Conservation (phyloP, 1,140 invertebrate species). For the Chrysoperla carnea region DNA sequence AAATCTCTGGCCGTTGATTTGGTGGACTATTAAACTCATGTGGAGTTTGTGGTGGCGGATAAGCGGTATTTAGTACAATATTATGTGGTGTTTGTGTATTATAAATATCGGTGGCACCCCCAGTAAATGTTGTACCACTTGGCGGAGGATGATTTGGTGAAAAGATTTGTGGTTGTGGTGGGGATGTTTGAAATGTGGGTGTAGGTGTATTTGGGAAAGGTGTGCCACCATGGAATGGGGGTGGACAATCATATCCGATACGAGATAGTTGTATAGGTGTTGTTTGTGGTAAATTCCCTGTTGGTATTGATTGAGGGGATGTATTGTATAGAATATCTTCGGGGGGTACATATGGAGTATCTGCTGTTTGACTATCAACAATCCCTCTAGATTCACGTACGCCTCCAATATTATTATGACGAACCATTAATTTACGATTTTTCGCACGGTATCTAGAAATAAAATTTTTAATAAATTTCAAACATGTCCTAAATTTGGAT, state of each 20-base stretch:
- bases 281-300: conserved; percentile 12
- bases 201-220: conserved; percentile 6
- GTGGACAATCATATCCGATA: conserved; percentile 6
- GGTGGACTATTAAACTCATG: conserved; percentile 2
- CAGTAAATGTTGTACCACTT: no score
- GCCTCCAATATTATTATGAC: conserved; percentile 10
- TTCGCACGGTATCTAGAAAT: conserved; percentile 31
- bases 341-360: neutral
- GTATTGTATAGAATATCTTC: neutral
- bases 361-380: conserved; percentile 15
- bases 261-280: conserved; percentile 14
- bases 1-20: conserved; percentile 1
- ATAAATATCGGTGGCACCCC: conserved; percentile 16
- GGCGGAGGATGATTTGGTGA: conserved; percentile 6
- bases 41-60: neutral
- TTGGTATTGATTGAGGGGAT: conserved; percentile 12
- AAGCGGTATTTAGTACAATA: conserved; percentile 15
- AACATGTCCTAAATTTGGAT: no score
- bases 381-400: conserved; percentile 8
- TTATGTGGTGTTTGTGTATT: conserved; percentile 12
- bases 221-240: conserved; percentile 1
- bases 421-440: conserved; percentile 30
- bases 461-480: conserved; percentile 6
- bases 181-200: conserved; percentile 8
- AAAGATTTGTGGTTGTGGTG: conserved; percentile 13